These are phyloP conservation scores for Clarias platycephalus DNA, from an alignment of 2,797 vertebrate genomes.

Conservation along the genomic window DNA sequence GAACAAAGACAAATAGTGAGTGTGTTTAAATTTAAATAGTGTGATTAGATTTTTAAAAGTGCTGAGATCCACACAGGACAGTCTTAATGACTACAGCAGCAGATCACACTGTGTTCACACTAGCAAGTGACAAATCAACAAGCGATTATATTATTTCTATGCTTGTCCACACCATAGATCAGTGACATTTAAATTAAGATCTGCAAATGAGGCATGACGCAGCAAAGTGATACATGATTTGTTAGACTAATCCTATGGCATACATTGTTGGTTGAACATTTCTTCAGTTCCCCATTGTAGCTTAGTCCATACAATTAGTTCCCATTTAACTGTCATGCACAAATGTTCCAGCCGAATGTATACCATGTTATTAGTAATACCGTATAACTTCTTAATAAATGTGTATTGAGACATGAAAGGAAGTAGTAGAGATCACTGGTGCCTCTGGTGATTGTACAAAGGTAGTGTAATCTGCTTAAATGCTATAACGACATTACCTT, in stretches of 20 bases:
- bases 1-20: not conserved
- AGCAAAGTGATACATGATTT: not conserved
- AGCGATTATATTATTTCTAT: not conserved
- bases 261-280: not conserved
- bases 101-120: not conserved
- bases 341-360: not conserved
- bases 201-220: not conserved
- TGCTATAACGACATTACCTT: constrained; percentile 20
- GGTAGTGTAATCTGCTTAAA: not conserved
- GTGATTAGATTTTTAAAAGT: not conserved
- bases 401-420: not conserved
- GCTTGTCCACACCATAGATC: not conserved
- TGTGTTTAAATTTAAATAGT: not conserved
- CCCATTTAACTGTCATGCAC: not conserved
- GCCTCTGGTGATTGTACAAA: not conserved
- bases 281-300: not conserved
- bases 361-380: not conserved
- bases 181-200: not conserved
- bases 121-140: not conserved
- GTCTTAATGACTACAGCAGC: not conserved
- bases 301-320: not conserved
- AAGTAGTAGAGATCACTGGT: not conserved
- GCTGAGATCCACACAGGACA: not conserved
- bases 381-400: not conserved
- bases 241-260: not conserved